phyloP scores from a whole-genome alignment of 2,113 vertebrate species.

The Gymnocephalus cernua region DNA sequence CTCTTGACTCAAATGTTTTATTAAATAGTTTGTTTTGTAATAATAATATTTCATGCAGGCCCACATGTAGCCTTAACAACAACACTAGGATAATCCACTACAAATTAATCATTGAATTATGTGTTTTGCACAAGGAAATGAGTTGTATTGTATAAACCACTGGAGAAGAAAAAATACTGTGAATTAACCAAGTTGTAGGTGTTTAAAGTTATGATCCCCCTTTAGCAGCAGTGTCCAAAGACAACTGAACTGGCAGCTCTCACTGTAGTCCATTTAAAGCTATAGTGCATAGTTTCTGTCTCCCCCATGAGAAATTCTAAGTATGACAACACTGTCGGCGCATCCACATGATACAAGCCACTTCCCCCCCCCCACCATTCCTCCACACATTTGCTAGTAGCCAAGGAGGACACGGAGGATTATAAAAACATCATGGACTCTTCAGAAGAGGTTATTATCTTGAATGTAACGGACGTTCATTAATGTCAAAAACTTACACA shows the following conservation, averaged over 20 bases:
- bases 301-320: too few species aligned
- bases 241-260: not conserved
- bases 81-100: not conserved
- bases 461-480: too few species aligned
- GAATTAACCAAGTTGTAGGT: not conserved
- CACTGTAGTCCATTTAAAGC: not conserved
- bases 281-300: too few species aligned
- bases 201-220: not conserved
- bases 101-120: constrained; percentile 1
- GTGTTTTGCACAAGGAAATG: not conserved
- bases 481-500: too few species aligned
- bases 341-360: too few species aligned
- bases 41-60: not conserved
- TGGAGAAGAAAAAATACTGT: not conserved
- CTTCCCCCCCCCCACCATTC: too few species aligned
- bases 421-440: too few species aligned
- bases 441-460: too few species aligned
- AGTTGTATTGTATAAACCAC: not conserved
- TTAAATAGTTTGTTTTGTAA: not conserved
- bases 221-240: not conserved
- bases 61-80: not conserved
- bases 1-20: not conserved
- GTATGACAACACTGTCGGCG: too few species aligned
- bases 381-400: too few species aligned
- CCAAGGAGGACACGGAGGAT: too few species aligned